Evolutionary conservation across 30 jellyfish, hydroid and myxozoan genomes (phyloP).

Genomic region (Chrysaora quinquecirrha): DNA sequence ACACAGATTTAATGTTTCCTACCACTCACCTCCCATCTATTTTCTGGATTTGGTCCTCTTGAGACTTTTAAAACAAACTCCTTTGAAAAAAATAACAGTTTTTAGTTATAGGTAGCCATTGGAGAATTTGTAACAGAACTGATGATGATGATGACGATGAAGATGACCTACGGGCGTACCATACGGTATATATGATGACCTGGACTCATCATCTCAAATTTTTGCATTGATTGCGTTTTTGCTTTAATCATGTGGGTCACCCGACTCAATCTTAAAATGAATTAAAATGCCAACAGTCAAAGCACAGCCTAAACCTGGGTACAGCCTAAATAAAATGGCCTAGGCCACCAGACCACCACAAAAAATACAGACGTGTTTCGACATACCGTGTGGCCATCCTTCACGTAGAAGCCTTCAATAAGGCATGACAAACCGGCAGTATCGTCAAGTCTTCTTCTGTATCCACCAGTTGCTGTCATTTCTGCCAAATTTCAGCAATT

Average conservation of each 20-base stretch:
- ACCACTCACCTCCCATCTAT: slow-evolving; percentile 84
- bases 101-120: too few relatives aligned
- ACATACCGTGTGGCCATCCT: slow-evolving; percentile 95
- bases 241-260: neutral
- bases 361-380: too few relatives aligned
- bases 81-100: too few relatives aligned
- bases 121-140: too few relatives aligned
- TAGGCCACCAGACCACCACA: too few relatives aligned
- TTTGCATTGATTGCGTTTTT: neutral
- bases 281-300: too few relatives aligned
- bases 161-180: neutral
- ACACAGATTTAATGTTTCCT: neutral
- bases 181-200: neutral
- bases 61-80: slow-evolving; percentile 86
- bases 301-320: too few relatives aligned
- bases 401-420: slow-evolving; percentile 73
- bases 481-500: too few relatives aligned
- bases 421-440: slow-evolving; percentile 67
- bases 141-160: neutral
- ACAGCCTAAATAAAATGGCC: too few relatives aligned
- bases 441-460: slow-evolving; percentile 84
- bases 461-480: slow-evolving; percentile 44
- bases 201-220: neutral
- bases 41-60: slow-evolving; percentile 94
- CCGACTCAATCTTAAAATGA: neutral